These are phyloP conservation scores for Oegoconia quadripuncta DNA, from an alignment of 2,888 invertebrate species.

Conservation along the genomic window DNA sequence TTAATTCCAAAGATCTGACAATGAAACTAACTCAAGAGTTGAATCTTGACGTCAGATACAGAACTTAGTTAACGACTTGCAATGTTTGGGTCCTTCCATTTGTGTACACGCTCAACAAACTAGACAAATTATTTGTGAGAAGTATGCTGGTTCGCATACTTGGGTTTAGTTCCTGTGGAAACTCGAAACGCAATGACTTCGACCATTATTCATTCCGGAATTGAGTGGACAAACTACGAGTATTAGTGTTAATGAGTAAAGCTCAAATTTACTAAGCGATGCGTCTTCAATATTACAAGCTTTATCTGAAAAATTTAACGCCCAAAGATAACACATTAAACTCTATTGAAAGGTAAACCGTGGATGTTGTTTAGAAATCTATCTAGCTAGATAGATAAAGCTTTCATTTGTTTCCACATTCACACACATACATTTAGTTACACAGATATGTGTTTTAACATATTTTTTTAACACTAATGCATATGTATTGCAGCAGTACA, in stretches of 20 bases:
- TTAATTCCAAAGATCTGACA: constrained; percentile 30
- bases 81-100: constrained; percentile 49
- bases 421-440: too few species aligned
- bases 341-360: too few species aligned
- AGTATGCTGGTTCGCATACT: constrained; percentile 50
- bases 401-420: too few species aligned
- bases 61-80: constrained; percentile 48
- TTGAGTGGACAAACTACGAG: constrained; percentile 40
- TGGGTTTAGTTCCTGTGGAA: constrained; percentile 42
- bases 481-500: too few species aligned
- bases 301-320: too few species aligned
- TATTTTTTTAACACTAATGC: too few species aligned
- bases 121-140: constrained; percentile 53
- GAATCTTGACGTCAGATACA: constrained; percentile 40
- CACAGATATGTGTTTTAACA: too few species aligned
- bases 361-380: too few species aligned
- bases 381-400: too few species aligned
- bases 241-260: constrained; percentile 32
- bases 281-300: too few species aligned
- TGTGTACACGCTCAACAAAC: constrained; percentile 49
- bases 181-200: constrained; percentile 32
- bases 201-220: constrained; percentile 45
- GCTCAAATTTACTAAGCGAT: too few species aligned
- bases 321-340: too few species aligned
- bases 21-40: constrained; percentile 31